Percentiles rank a stretch among this genome's conserved stretches.
Conservation (phyloP, 2,888 invertebrate species). For the Cantharis flavilabris region DNA sequence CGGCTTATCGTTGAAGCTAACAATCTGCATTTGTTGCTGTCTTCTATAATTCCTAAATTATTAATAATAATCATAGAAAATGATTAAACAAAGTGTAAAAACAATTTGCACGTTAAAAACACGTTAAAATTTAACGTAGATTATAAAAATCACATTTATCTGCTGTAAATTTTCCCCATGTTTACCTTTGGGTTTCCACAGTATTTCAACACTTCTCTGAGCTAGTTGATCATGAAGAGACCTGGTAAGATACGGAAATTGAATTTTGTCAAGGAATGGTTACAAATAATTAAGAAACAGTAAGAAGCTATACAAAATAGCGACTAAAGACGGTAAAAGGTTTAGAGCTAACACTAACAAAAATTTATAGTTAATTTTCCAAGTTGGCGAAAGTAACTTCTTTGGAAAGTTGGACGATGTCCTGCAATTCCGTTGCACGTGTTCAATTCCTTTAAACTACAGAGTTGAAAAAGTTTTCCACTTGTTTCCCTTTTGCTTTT, state of each 20-base stretch:
- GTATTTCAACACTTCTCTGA: too few species aligned
- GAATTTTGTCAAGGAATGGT: background rate
- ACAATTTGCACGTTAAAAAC: too few species aligned
- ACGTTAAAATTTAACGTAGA: background rate
- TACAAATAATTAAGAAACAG: background rate
- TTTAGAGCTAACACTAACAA: slow-evolving; percentile 19
- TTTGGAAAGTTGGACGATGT: slow-evolving; percentile 23
- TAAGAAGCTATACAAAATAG: background rate
- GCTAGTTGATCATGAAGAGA: too few species aligned
- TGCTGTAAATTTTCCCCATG: too few species aligned
- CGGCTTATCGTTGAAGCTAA: too few species aligned
- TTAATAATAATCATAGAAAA: too few species aligned
- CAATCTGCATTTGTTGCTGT: background rate
- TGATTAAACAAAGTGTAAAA: too few species aligned
- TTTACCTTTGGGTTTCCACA: too few species aligned
- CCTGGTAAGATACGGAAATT: too few species aligned
- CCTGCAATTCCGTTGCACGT: slow-evolving; percentile 21
- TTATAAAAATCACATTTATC: too few species aligned
- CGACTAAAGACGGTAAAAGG: slow-evolving; percentile 8
- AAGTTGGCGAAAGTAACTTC: slow-evolving; percentile 12
- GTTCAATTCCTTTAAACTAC: slow-evolving; percentile 22
- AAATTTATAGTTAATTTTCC: slow-evolving; percentile 27
- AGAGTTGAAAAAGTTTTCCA: slow-evolving; percentile 21
- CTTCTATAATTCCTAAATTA: too few species aligned
- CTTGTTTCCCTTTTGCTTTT: slow-evolving; percentile 5